Percentiles rank a stretch among this genome's conserved stretches.
phyloP scores from a whole-genome alignment of 2,113 vertebrate species.

The Scalopus aquaticus region DNA sequence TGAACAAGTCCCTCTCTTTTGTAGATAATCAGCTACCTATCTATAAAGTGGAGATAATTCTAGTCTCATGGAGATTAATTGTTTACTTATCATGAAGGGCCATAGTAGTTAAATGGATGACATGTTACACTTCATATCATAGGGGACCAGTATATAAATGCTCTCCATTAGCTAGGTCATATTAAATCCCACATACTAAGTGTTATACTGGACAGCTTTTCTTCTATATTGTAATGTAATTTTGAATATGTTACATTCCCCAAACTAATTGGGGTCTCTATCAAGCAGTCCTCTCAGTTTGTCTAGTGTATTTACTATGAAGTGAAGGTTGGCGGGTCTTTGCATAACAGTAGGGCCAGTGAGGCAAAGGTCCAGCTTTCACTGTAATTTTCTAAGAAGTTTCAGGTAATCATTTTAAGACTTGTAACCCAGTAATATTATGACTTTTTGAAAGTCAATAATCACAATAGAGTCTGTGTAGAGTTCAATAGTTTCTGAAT shows the following conservation, averaged over 20 bases:
- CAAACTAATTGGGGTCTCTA: not conserved
- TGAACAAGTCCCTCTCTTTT: not conserved
- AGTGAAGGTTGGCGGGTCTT: not conserved
- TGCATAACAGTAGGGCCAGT: not conserved
- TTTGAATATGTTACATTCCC: not conserved
- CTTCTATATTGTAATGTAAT: not conserved
- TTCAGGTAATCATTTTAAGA: not conserved
- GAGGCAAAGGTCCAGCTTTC: not conserved
- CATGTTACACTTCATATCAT: not conserved
- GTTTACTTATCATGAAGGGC: not conserved
- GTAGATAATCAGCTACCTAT: not conserved
- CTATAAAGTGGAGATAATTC: constrained; percentile 11
- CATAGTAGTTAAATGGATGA: not conserved
- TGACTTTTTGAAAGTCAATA: not conserved
- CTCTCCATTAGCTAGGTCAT: not conserved
- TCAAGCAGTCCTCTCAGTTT: not conserved
- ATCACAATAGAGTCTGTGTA: not conserved
- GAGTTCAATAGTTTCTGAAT: not conserved
- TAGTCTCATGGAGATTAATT: not conserved
- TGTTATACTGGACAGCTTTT: not conserved
- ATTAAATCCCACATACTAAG: not conserved
- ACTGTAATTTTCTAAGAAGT: not conserved
- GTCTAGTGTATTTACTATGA: not conserved
- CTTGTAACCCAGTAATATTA: not conserved
- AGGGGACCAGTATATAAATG: not conserved